Evolutionary conservation across 1,140 invertebrate genomes (phyloP), one percentile per base, ranked within the genome.

Genomic region (Lasioglossum baleicum): DNA sequence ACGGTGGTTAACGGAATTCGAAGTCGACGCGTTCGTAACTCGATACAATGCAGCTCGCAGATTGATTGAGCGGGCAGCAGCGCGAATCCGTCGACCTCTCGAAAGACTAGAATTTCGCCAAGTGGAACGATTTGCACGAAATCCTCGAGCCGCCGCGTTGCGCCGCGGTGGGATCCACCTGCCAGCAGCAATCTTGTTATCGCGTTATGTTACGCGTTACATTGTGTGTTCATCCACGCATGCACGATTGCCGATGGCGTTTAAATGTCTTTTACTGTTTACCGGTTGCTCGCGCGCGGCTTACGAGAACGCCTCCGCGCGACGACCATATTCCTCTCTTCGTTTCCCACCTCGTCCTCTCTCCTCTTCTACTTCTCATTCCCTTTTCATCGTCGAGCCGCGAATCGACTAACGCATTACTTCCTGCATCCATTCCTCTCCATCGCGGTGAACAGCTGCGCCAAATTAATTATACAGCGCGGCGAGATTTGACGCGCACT

Each of bases 401-500:
- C 77, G 63, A 75, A 67, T 75, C 70, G 53, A n/a, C 71, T 60
- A 75, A 75, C 71, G 72, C 53, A 67, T 61, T 74, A 75, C 42
- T 85, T 85, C 83, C 79, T 74, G 70, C 83, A 42, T 48, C 66
- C 74, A 74, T 82, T 66, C 70, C 42, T 51, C 83, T 70, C 67
- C 56, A 85, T 76, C 73, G 63, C 80, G 80, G 61, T 67, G 80
- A 88, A 86, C 87, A 86, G 87, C 84, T 88, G 86, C 81, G 84
- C 67, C 78, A 79, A 83, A 87, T 88, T 88, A 88, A 88, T 88
- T 88, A 88, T 87, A 84, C 80, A 31, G 17, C 68, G 40, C 75
- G 61, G 15, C 31, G 44, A 51, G 44, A 61, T 51, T 40, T 60
- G 58, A 60, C 26, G 73, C 56, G 56, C 31, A 42, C 60, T 53